Base-by-base conservation (phyloP, 2,888 invertebrate species). In the Cryptosula pallasiana region DNA sequence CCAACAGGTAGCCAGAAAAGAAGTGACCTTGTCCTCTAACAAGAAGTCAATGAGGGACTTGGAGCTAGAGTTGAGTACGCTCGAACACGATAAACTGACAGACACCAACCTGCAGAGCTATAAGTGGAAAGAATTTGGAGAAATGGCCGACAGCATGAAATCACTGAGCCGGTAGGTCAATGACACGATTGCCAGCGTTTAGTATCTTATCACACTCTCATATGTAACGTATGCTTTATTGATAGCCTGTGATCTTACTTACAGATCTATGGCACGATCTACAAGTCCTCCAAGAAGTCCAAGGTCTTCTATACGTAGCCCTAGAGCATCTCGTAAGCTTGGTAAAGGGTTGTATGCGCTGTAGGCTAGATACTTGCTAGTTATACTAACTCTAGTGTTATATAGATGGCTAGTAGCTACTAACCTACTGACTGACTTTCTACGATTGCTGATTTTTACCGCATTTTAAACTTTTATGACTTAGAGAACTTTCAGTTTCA, bases 91-190 rank as follows among this genome's bases (percentile, higher is more conserved):
- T 73, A 79, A 80, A 58, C 74, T 73, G 0, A 71, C 81, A 34
- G 81, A 83, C 73, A 74, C 76, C 2, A 75, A 78, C 0, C 73
- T 81, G 25, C 82, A 84, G 75, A 79, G 76, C 36, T 82, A 83
- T 76, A 81, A 81, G 72, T 84, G 84, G 84, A 79, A 80, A 58
- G 84, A 84, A 77, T 83, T 84, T 75, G 79, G 79, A 54, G 77
- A 79, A n/a, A 76, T 84, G 70, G 84, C 84, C 0, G 83, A 83
- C 71, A 82, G 79, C 75, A 83, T 84, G 83, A 78, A 81, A 71
- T 77, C 76, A 2, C 74, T 84, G 55, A 81, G 83, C 0, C 77
- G 70, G 63, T 63, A 13, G 32, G 63, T 63, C 16, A 2, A n/a
- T n/a, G n/a, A n/a, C n/a, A n/a, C n/a, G n/a, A n/a, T n/a, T n/a